Evolutionary conservation across 2,888 invertebrate genomes (phyloP).

Genomic region (Phortica magna): DNA sequence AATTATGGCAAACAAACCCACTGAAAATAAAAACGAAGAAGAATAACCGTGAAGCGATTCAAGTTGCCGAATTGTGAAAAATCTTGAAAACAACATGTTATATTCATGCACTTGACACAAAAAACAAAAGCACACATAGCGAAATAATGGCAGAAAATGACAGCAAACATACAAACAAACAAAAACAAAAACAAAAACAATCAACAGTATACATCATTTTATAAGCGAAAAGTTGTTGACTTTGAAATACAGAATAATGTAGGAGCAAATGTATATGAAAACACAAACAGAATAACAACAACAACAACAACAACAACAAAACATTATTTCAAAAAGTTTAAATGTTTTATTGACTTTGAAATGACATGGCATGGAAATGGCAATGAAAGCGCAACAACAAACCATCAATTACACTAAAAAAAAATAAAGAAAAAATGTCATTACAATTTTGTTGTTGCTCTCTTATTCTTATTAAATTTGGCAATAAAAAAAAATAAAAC

Average conservation of each 20-base stretch:
- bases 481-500: too few species aligned
- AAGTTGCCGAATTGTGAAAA: constrained; percentile 1
- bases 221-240: constrained; percentile 60
- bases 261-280: constrained; percentile 28
- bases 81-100: constrained; percentile 11
- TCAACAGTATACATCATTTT: constrained; percentile 58
- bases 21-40: not conserved
- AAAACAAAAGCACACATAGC: constrained; percentile 23
- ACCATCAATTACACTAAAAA: not conserved
- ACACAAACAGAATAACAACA: constrained; percentile 36
- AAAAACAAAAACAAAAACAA: constrained; percentile 47
- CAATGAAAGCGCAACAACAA: not conserved
- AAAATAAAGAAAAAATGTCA: too few species aligned
- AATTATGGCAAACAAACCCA: constrained; percentile 1
- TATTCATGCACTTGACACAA: constrained; percentile 58
- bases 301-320: constrained; percentile 12
- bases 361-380: constrained; percentile 15
- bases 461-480: too few species aligned
- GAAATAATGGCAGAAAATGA: not conserved
- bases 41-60: not conserved
- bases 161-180: constrained; percentile 22
- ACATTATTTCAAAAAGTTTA: constrained; percentile 30
- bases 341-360: constrained; percentile 44
- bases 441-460: too few species aligned
- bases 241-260: constrained; percentile 52